A percentile compares a stretch with the other conserved stretches of the same genome.
phyloP scores from a whole-genome alignment of 1,140 invertebrate genomes.

The Phymorhynchus buccinoides region DNA sequence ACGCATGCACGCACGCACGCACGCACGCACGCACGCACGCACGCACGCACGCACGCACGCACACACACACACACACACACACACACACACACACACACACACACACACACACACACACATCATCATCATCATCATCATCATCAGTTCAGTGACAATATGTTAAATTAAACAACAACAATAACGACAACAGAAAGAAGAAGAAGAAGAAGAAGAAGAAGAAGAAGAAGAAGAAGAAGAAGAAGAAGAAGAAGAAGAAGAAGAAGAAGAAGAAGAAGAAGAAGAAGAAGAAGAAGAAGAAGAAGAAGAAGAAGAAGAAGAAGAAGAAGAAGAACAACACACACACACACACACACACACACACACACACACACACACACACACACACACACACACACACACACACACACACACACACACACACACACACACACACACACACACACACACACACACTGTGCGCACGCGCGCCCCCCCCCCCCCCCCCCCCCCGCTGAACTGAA shows the following conservation, averaged over 20 bases:
- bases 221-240: neutral
- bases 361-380: slow-evolving; percentile 2
- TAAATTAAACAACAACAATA: too few relatives aligned
- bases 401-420: too few relatives aligned
- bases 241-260: neutral
- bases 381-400: too few relatives aligned
- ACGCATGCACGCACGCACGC: neutral
- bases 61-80: neutral
- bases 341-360: neutral
- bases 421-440: too few relatives aligned
- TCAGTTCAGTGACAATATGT: neutral
- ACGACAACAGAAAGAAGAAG: neutral
- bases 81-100: neutral
- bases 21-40: neutral
- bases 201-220: neutral
- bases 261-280: neutral
- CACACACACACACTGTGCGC: too few relatives aligned
- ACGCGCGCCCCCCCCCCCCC: too few relatives aligned
- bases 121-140: neutral
- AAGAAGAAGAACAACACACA: neutral
- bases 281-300: neutral
- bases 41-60: slow-evolving; percentile 5
- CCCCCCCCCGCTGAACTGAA: too few relatives aligned
- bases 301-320: neutral
- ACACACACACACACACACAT: neutral